Evolutionary conservation across 2,797 vertebrate genomes (phyloP), one percentile per base, ranked within the genome.

Genomic region (Mus minutoides): DNA sequence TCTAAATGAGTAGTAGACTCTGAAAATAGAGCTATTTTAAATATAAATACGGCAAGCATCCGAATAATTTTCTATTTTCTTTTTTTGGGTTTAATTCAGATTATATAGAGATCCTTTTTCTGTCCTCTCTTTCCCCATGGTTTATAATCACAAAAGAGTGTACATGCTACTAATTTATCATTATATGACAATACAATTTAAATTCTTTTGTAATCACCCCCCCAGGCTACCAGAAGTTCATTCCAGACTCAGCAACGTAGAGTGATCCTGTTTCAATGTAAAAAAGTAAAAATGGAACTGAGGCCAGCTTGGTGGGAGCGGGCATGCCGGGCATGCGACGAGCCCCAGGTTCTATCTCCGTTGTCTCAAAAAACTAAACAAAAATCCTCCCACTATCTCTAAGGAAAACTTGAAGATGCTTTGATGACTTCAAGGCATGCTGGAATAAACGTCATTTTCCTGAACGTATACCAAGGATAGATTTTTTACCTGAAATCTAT

Each of bases 131-230:
- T 90, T 46, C n/a, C 54, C 87, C 40, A 84, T 91, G 8, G 54
- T 90, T 94, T 87, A 58, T 96, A 94, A 77, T 71, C 90, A 79
- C 10, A 92, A 54, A 92, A 29, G 76, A 88, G 91, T 29, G 19
- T 24, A 56, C 13, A 4, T 88, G 11, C 52, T 92, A 86, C 83
- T 24, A 83, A 90, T 56, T 94, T 26, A 58, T 34, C 86, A 62
- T 88, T 60, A 94, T 21, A 92, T 54, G 78, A 69, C 49, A 54
- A 80, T 7, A 83, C 10, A 67, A 54, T 95, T 91, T 40, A 26
- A n/a, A 86, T 71, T 17, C 8, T 71, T 60, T 34, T 49, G 43
- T 1, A 77, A 24, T 90, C 12, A 34, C 22, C 24, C 21, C 14
- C 37, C 83, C 87, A 88, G 31, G 60, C 52, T 88, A 6, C 56